Conservation (phyloP, 2,113 vertebrate species). For the Trogon melanurus region DNA sequence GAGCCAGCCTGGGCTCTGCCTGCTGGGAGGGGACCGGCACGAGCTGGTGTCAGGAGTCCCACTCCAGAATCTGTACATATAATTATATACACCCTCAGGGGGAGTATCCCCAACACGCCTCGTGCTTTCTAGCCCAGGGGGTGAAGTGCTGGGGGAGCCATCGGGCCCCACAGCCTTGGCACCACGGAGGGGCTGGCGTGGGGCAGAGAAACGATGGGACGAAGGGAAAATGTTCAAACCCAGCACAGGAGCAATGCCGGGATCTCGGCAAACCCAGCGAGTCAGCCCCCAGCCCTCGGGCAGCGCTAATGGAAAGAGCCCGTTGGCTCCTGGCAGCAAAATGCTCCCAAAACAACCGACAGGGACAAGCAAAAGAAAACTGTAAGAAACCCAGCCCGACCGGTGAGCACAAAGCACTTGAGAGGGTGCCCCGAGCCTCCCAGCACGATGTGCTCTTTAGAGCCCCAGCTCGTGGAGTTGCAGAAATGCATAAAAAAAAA, state of each 20-base stretch:
- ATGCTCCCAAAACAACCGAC: not conserved
- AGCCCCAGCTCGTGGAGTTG: not conserved
- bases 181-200: rapidly evolving
- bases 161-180: not conserved
- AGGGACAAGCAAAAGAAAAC: not conserved
- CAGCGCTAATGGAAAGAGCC: not conserved
- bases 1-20: not conserved
- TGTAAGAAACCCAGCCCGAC: rapidly evolving
- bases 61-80: not conserved
- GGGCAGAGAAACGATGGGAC: not conserved
- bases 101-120: rapidly evolving
- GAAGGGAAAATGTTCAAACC: not conserved
- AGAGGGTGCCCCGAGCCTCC: not conserved
- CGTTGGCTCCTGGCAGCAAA: not conserved
- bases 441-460: rapidly evolving
- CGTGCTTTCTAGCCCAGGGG: not conserved
- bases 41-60: rapidly evolving
- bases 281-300: not conserved
- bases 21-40: not conserved
- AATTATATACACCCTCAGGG: not conserved
- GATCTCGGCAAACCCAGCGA: rapidly evolving
- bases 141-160: not conserved
- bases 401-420: not conserved
- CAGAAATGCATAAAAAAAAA: not conserved
- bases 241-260: rapidly evolving